phyloP scores from a whole-genome alignment of 2,888 invertebrate genomes.

The Argyra leucocephala region DNA sequence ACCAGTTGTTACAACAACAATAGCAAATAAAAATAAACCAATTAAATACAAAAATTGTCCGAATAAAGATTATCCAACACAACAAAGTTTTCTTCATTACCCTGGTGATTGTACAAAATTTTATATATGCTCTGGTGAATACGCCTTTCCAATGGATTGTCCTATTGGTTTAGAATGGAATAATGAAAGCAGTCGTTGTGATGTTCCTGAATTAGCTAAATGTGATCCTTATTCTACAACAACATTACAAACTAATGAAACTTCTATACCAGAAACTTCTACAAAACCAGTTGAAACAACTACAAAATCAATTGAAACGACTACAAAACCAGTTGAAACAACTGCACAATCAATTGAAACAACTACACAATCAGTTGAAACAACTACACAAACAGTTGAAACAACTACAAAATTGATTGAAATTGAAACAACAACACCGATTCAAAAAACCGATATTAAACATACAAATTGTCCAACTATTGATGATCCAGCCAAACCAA shows the following conservation, averaged over 20 bases:
- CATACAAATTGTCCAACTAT: background rate
- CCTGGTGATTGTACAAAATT: slow-evolving; percentile 13
- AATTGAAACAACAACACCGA: too few species aligned
- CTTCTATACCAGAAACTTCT: background rate
- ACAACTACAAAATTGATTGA: background rate
- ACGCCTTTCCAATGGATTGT: slow-evolving; percentile 27
- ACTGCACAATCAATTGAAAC: background rate
- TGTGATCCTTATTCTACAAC: slow-evolving; percentile 22
- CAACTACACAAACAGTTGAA: background rate
- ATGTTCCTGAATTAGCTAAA: slow-evolving; percentile 27
- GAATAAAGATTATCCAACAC: slow-evolving; percentile 17
- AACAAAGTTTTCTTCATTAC: slow-evolving; percentile 20
- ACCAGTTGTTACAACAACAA: slow-evolving; percentile 13
- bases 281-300: background rate
- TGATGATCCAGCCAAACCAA: background rate
- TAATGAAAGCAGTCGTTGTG: slow-evolving; percentile 31
- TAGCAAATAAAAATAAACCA: slow-evolving; percentile 7
- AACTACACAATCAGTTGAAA: too few species aligned
- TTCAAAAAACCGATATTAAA: background rate
- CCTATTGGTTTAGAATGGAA: slow-evolving; percentile 33
- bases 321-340: background rate
- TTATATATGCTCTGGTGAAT: slow-evolving; percentile 11
- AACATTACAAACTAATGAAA: background rate
- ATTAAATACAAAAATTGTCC: slow-evolving; percentile 12
- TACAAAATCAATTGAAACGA: background rate